phyloP scores from a whole-genome alignment of 1,140 invertebrate genomes.

The Lasioglossum albipes region DNA sequence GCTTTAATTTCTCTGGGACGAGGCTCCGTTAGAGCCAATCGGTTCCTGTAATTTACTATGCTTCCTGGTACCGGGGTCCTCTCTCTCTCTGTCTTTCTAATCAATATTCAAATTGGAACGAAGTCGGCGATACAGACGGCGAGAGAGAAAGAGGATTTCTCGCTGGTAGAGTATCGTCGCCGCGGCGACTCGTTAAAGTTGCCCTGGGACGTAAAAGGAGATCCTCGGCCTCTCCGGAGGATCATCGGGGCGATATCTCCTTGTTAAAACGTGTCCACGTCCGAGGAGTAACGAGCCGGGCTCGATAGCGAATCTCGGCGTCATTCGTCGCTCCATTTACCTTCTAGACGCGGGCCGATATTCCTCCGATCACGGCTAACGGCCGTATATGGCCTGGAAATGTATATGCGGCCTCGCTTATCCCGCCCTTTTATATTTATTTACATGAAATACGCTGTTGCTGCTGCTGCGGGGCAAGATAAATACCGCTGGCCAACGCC shows the following conservation, averaged over 20 bases:
- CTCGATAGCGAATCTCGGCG: conserved; percentile 51
- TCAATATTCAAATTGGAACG: conserved; percentile 22
- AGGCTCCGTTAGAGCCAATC: too few relatives aligned
- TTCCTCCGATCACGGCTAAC: conserved; percentile 16
- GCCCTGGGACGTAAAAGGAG: conserved; percentile 51
- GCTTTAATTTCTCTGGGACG: too few relatives aligned
- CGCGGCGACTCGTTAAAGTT: conserved; percentile 45
- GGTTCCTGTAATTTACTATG: too few relatives aligned
- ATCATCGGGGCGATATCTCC: conserved; percentile 42
- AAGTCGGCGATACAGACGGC: neutral
- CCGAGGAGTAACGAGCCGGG: conserved; percentile 43
- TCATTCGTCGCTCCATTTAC: conserved; percentile 38
- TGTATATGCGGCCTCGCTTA: neutral
- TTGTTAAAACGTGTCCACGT: conserved; percentile 60
- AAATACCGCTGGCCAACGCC: neutral
- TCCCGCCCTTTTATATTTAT: conserved; percentile 23
- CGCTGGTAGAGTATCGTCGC: neutral
- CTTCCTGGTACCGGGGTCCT: too few relatives aligned
- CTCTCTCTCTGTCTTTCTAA: neutral
- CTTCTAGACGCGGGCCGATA: conserved; percentile 15
- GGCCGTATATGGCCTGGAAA: conserved; percentile 24
- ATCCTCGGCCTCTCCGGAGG: conserved; percentile 22
- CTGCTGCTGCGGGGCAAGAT: neutral
- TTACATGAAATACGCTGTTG: conserved; percentile 1
- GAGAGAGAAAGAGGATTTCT: neutral